Base-by-base conservation (phyloP, 1,140 invertebrate species). In the Gonatopus flavifemur region DNA sequence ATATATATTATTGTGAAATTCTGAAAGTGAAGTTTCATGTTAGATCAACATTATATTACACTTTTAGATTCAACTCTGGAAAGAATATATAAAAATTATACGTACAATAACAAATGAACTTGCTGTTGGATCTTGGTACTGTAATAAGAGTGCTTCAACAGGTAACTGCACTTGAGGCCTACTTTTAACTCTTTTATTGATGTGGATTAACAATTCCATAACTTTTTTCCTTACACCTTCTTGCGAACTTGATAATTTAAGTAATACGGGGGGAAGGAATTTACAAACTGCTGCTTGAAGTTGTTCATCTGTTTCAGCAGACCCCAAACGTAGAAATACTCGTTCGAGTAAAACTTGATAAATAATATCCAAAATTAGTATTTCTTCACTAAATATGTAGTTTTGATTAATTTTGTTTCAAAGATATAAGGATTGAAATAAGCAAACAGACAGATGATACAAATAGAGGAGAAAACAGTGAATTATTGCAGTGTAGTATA, bases 1-100 rank as follows among this genome's bases (percentile, higher is more conserved):
- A 96, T 89, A 67, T 96, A 97, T 64, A 96, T 93, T 43, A 96
- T 91, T 33, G 91, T 88, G 70, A 97, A 96, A 77, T 97, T 97
- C 87, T 94, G 78, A 19, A 86, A 83, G 64, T 55, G 49, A 21
- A 72, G 22, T 32, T 31, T 12, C 16, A 7, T 12, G 33, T 10
- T 15, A 36, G 9, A n/a, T n/a, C n/a, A n/a, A n/a, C n/a, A n/a
- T n/a, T n/a, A n/a, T n/a, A n/a, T n/a, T n/a, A n/a, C n/a, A n/a
- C n/a, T n/a, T n/a, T n/a, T n/a, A n/a, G n/a, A n/a, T n/a, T n/a
- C n/a, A n/a, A n/a, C n/a, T n/a, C n/a, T 28, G 19, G 10, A 36
- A 46, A 22, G 22, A 8, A n/a, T 32, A 46, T 10, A 32, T 7
- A 45, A 12, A 40, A 52, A n/a, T 18, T 43, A 19, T 38, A 81